These are phyloP conservation scores for Halictus rubicundus DNA, from an alignment of 1,140 invertebrate genomes.

Conservation along the genomic window DNA sequence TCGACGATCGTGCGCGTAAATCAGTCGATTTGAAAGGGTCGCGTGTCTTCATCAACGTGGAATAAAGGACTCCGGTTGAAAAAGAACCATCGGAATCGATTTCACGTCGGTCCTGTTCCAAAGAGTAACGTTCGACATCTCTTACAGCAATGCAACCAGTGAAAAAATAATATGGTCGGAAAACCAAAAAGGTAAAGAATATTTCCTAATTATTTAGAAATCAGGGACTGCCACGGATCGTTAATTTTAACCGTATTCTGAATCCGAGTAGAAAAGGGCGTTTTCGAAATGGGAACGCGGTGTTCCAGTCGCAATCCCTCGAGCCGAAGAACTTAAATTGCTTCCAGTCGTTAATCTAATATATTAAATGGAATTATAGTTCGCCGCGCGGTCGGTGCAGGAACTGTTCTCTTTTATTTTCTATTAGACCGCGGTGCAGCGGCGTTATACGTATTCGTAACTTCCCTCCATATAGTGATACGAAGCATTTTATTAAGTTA, in stretches of 20 bases:
- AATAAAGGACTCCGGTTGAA: no score
- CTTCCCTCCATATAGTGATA: slow-evolving; percentile 25
- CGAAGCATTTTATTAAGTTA: slow-evolving; percentile 20
- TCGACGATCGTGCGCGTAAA: background rate
- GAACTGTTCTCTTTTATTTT: slow-evolving; percentile 17
- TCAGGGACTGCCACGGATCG: no score
- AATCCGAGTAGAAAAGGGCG: no score
- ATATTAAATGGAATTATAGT: slow-evolving; percentile 25
- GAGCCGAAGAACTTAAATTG: slow-evolving; percentile 16
- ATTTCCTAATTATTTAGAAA: no score
- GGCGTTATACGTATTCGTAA: background rate
- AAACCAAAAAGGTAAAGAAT: no score
- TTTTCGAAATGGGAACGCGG: no score
- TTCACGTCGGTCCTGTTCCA: no score
- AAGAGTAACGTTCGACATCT: no score
- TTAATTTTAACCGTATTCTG: no score
- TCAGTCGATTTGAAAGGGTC: background rate
- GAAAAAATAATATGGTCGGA: background rate
- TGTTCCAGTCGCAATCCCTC: background rate
- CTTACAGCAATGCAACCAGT: no score
- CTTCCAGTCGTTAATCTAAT: slow-evolving; percentile 23
- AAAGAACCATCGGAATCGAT: no score
- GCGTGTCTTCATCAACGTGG: no score
- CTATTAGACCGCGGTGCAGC: slow-evolving; percentile 11
- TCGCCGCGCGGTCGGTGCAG: background rate